These are phyloP conservation scores for Gila robusta DNA, from an alignment of 2,797 vertebrate genomes.

Conservation along the genomic window DNA sequence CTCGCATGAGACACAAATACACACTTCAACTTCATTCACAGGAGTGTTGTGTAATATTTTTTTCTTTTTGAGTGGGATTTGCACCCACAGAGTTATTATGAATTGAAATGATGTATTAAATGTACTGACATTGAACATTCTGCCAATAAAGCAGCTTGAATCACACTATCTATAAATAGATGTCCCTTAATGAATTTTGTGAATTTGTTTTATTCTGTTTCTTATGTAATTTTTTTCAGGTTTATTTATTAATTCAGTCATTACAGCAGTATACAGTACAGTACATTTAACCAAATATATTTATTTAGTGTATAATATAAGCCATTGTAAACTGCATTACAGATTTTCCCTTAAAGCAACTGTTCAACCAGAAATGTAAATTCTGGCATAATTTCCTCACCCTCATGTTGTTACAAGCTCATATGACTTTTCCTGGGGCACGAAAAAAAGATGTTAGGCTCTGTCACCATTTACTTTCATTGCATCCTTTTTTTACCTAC, in stretches of 20 bases:
- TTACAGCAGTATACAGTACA: neutral
- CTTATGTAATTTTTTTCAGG: neutral
- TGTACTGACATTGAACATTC: conserved; percentile 5
- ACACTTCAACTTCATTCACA: conserved; percentile 20
- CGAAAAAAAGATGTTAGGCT: neutral
- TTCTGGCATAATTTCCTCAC: neutral
- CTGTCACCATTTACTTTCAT: neutral
- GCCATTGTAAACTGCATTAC: neutral
- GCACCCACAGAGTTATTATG: conserved; percentile 32
- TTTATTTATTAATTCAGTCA: neutral
- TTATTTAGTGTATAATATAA: neutral
- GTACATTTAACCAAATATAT: neutral
- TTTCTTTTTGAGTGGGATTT: conserved; percentile 43
- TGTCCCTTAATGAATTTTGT: neutral
- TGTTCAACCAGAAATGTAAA: too few relatives aligned
- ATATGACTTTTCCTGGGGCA: too few relatives aligned
- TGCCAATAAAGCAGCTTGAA: conserved; percentile 17
- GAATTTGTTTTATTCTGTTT: neutral
- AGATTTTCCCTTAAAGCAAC: neutral
- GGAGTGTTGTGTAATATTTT: conserved; percentile 45
- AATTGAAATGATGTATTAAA: conserved; percentile 35
- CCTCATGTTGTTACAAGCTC: neutral
- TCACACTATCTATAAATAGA: conserved; percentile 23
- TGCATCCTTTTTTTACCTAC: neutral
- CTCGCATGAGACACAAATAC: neutral